Evolutionary conservation across 2,888 invertebrate genomes (phyloP).

Genomic region (Eilema depressum): DNA sequence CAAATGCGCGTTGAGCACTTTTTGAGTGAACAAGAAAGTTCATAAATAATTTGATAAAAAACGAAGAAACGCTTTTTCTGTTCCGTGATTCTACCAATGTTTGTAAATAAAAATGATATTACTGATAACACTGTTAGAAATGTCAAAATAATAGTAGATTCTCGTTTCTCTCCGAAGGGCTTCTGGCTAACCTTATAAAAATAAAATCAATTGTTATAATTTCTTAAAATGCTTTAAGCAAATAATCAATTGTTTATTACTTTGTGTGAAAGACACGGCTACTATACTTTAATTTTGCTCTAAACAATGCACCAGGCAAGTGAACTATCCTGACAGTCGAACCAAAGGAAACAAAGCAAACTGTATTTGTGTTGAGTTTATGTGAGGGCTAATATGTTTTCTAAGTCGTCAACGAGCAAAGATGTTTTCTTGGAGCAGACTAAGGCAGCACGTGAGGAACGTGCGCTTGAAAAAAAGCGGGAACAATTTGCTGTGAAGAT

Average conservation of each 20-base stretch:
- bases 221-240: conserved; percentile 55
- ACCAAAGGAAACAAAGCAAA: conserved; percentile 71
- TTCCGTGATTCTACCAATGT: too few relatives aligned
- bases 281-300: conserved; percentile 37
- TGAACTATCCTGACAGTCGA: conserved; percentile 62
- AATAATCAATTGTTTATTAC: conserved; percentile 32
- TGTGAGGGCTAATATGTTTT: conserved; percentile 69
- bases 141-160: conserved; percentile 61
- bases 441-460: conserved; percentile 95
- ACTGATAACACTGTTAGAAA: conserved; percentile 42
- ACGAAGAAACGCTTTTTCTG: too few relatives aligned
- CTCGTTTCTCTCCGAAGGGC: conserved; percentile 42
- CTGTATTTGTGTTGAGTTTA: conserved; percentile 54
- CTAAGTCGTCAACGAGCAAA: conserved; percentile 87
- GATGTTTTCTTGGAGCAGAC: conserved; percentile 95
- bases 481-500: conserved; percentile 92
- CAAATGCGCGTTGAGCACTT: too few relatives aligned
- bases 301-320: conserved; percentile 41
- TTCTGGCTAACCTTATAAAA: conserved; percentile 43
- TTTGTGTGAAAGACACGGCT: conserved; percentile 42
- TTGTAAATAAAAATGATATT: too few relatives aligned
- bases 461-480: conserved; percentile 93
- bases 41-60: too few relatives aligned
- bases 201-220: conserved; percentile 42
- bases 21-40: too few relatives aligned